Percentiles rank a stretch among this genome's conserved stretches.
Conservation (phyloP, 2,888 invertebrate genomes). For the Ashinkailepas kermadecensis region DNA sequence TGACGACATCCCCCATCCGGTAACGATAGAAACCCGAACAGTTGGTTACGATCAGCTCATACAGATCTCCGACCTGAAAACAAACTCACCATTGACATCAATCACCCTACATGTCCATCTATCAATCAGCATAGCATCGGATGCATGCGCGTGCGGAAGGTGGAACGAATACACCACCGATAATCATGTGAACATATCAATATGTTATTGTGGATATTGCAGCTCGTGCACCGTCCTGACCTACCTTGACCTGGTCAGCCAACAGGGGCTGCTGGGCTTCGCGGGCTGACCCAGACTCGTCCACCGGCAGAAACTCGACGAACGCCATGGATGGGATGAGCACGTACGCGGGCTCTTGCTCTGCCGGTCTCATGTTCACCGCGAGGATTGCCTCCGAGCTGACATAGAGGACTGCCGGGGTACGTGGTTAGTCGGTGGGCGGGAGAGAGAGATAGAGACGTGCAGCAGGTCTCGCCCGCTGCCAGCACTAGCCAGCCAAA, state of each 20-base stretch:
- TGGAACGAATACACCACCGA: too few species aligned
- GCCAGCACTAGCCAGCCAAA: too few species aligned
- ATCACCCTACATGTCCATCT: too few species aligned
- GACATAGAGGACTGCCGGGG: conserved; percentile 36
- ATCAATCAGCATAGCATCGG: too few species aligned
- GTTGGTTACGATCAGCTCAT: conserved; percentile 41
- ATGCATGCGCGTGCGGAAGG: too few species aligned
- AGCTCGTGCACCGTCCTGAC: too few species aligned
- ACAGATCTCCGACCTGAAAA: conserved; percentile 35
- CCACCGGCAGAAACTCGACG: conserved; percentile 41
- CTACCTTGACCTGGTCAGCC: neutral
- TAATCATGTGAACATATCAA: too few species aligned
- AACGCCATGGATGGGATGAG: conserved; percentile 39
- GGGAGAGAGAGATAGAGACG: too few species aligned
- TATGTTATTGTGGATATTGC: too few species aligned
- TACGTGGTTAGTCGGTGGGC: too few species aligned
- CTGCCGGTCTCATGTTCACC: conserved; percentile 33
- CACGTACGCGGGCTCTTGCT: conserved; percentile 36
- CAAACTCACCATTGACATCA: neutral
- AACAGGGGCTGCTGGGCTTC: neutral
- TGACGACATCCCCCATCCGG: conserved; percentile 41
- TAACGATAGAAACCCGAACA: conserved; percentile 40
- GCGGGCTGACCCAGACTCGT: conserved; percentile 23
- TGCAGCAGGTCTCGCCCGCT: too few species aligned
- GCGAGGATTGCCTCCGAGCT: conserved; percentile 41